Base-by-base conservation (phyloP, 2,113 vertebrate species). In the Lepus timidus region DNA sequence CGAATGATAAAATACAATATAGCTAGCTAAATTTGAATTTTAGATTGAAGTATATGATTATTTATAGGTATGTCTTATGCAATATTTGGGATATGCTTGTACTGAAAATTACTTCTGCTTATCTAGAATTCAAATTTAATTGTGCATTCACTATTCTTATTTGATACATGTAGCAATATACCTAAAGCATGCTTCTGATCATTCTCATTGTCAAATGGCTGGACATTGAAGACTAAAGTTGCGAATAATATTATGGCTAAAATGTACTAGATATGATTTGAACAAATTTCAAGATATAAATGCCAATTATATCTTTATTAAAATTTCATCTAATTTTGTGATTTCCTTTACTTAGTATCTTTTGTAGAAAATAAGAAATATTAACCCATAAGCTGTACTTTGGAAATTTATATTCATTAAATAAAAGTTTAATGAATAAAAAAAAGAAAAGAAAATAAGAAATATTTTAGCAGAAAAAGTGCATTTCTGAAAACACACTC, bases 11-110 rank as follows among this genome's bases (percentile, higher is more conserved):
- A 75, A 58, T 51, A 67, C 6, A 88, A n/a, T 61, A 52, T 36
- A 91, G 10, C 27, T 22, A 71, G 27, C 36, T 71, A 79, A 73
- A 88, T 67, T 79, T 93, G 36, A 93, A 79, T 75, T 80, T 95
- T 84, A 88, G 29, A 91, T 74, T 33, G 44, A 75, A 87, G 74
- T 84, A 12, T 4, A 27, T 36, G 61, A 13, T 64, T 65, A 67
- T 68, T 88, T 39, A 55, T 85, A 85, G 64, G 27, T 55, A 81
- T 9, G 20, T 36, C 13, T 49, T 29, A 64, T 85, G 44, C 29
- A 88, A 67, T 81, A 93, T 70, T 85, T 55, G 29, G 61, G 68
- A 52, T 3, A 39, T 29, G 76, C 11, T 29, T 33, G 6, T 36
- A 29, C 36, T 31, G 52, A 31, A 84, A 88, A 36, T 79, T 64